Base-by-base conservation (phyloP, 1,140 invertebrate species). In the Lasioglossum albipes region DNA sequence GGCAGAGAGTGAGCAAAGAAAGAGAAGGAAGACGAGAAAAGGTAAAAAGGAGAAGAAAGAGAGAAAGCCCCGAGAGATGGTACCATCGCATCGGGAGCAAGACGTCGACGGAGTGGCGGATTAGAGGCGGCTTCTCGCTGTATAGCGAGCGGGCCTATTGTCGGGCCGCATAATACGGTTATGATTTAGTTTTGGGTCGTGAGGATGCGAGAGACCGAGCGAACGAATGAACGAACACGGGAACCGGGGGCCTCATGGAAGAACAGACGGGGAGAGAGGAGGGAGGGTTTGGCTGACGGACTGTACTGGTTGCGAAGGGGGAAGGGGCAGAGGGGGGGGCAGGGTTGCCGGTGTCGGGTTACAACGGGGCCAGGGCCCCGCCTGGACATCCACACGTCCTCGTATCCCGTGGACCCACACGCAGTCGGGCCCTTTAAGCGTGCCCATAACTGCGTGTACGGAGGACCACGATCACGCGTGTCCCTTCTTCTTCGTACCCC, bases 121-220 rank as follows among this genome's bases (percentile, higher is more conserved):
- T 91, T 91, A 91, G 89, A 91, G 89, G 88, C 89, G 89, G 89
- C 90, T 91, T 91, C 90, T 91, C 91, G 89, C 85, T 89, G 70
- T 83, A 86, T 87, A 83, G 86, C 85, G 87, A 85, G 70, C 79
- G 61, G 78, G 67, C 54, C 90, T 88, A 91, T 91, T 91, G 90
- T 91, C 89, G 88, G 87, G 71, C 82, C 83, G 83, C 84, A 91
- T 91, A 91, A 91, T 91, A 91, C 90, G 90, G 90, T 91, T 91
- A 91, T 91, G 90, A 91, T 91, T 91, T 90, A 91, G 90, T 91
- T 91, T 79, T 90, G 88, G 90, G 86, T 90, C 89, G 87, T 87
- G 90, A 90, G 89, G 89, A 91, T 90, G 83, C 88, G 84, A 84
- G 83, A 83, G 87, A 16, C 52, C 52, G 52, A 20, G 16, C 52